These are phyloP conservation scores for Macrobrachium rosenbergii DNA, from an alignment of 1,140 invertebrate genomes.

Conservation along the genomic window DNA sequence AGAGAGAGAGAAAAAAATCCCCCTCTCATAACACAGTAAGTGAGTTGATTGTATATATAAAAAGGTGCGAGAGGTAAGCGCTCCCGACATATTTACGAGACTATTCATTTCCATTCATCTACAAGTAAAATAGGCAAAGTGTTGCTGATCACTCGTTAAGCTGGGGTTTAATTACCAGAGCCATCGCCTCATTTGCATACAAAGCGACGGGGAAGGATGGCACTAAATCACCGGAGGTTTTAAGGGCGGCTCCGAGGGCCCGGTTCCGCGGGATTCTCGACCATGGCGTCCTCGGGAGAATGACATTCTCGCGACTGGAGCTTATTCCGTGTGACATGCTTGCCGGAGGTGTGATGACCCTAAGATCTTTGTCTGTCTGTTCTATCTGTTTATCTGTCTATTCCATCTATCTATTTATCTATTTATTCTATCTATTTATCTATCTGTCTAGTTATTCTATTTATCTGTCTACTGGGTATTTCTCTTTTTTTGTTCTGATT, in stretches of 20 bases:
- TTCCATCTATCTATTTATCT: no score
- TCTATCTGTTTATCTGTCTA: no score
- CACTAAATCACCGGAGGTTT: constrained; percentile 38
- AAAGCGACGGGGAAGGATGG: constrained; percentile 56
- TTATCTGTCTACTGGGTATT: no score
- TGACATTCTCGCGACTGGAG: background rate
- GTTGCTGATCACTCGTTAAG: constrained; percentile 60
- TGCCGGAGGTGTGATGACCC: constrained; percentile 12
- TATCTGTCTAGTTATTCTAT: no score
- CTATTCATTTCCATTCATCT: constrained; percentile 53
- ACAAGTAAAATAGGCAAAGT: constrained; percentile 56
- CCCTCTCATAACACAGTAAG: constrained; percentile 12
- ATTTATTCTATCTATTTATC: no score
- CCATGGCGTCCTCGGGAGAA: constrained; percentile 29
- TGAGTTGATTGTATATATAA: constrained; percentile 16
- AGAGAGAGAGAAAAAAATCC: constrained; percentile 29
- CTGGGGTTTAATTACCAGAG: constrained; percentile 49
- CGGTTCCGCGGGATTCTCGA: constrained; percentile 47
- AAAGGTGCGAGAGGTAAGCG: constrained; percentile 21
- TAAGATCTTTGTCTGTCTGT: background rate
- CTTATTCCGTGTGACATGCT: constrained; percentile 11
- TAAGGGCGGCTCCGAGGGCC: constrained; percentile 31
- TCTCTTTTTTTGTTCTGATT: no score
- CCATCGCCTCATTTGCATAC: constrained; percentile 58
- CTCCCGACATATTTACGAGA: constrained; percentile 46